phyloP scores from a whole-genome alignment of 1,140 invertebrate species.

The Brachionus sp. region DNA sequence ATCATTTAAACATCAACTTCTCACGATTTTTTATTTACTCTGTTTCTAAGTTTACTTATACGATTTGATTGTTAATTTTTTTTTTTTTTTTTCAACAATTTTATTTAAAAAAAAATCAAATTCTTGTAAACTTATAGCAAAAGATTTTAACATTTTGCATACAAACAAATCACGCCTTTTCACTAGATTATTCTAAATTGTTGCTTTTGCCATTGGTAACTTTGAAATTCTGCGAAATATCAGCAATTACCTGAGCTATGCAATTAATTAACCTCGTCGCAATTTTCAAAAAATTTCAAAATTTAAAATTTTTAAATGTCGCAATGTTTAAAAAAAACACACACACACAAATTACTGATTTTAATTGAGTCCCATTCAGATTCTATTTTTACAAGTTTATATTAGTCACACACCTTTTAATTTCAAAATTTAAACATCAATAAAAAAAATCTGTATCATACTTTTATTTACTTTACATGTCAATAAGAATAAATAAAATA shows the following conservation, averaged over 20 bases:
- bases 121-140: not conserved
- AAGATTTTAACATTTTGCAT: not conserved
- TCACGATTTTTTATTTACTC: not conserved
- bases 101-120: too few species aligned
- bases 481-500: too few species aligned
- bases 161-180: not conserved
- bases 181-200: not conserved
- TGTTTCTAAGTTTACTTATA: not conserved
- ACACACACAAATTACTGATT: too few species aligned
- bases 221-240: not conserved
- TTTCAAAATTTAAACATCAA: not conserved
- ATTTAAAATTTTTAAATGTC: not conserved
- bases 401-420: not conserved
- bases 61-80: not conserved
- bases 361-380: too few species aligned
- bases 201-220: not conserved
- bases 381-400: too few species aligned
- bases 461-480: not conserved
- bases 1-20: not conserved
- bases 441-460: not conserved
- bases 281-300: not conserved
- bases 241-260: not conserved
- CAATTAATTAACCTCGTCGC: not conserved
- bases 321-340: not conserved
- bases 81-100: not conserved